Conservation (phyloP, 2,888 invertebrate species). For the Hirtodrosophila duncani region DNA sequence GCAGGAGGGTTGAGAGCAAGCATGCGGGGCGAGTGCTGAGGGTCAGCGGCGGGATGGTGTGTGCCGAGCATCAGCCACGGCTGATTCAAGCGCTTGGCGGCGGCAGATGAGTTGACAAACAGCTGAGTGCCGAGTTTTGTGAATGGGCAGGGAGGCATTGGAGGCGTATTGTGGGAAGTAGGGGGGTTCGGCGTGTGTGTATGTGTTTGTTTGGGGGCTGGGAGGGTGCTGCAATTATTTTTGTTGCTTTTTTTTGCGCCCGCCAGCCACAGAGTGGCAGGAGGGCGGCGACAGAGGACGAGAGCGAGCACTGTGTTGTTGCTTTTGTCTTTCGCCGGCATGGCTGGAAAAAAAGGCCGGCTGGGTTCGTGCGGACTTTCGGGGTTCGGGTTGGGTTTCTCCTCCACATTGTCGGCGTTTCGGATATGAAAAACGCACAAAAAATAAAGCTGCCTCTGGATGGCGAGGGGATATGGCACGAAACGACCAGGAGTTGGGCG, state of each 20-base stretch:
- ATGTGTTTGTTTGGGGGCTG: constrained; percentile 2
- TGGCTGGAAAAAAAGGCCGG: constrained; percentile 67
- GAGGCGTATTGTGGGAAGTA: constrained; percentile 22
- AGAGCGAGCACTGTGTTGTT: constrained; percentile 30
- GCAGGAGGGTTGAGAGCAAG: constrained; percentile 8
- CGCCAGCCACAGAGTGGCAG: too few relatives aligned
- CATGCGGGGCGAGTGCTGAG: background rate
- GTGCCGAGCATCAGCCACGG: constrained; percentile 23
- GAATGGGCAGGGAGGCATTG: constrained; percentile 47
- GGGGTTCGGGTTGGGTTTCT: constrained; percentile 19
- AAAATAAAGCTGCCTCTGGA: constrained; percentile 60
- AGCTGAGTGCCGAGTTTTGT: constrained; percentile 70
- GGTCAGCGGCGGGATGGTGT: background rate
- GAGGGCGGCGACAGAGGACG: constrained; percentile 8
- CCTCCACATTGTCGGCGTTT: constrained; percentile 73
- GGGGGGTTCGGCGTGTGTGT: constrained; percentile 10
- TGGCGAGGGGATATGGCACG: constrained; percentile 4
- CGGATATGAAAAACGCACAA: constrained; percentile 75
- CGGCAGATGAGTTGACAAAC: constrained; percentile 73
- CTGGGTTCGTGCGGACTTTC: constrained; percentile 34
- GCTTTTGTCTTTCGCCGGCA: constrained; percentile 66
- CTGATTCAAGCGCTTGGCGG: constrained; percentile 61
- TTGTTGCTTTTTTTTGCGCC: constrained; percentile 66
- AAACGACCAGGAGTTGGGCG: background rate
- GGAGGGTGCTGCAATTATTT: constrained; percentile 55